Percentiles rank a stretch among this genome's conserved stretches.
phyloP scores from a whole-genome alignment of 2,888 invertebrate species.

The Luffia ferchaultella region DNA sequence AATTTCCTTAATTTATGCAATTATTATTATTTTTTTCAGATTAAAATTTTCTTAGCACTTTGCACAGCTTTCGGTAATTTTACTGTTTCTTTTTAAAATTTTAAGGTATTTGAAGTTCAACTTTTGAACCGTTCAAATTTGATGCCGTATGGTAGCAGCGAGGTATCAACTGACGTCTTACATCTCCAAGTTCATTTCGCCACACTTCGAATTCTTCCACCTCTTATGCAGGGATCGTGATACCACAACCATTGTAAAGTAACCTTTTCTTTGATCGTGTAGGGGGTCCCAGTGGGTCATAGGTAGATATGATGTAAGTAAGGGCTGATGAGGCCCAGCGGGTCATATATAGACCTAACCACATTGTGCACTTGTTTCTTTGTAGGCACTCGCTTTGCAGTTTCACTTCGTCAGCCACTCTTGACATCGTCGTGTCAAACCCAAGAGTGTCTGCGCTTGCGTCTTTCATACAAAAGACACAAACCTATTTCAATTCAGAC shows the following conservation, averaged over 20 bases:
- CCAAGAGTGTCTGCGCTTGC: background rate
- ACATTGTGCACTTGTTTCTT: background rate
- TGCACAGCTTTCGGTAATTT: too few species aligned
- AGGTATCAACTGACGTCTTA: background rate
- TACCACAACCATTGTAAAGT: background rate
- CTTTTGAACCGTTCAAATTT: background rate
- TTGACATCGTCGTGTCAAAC: background rate
- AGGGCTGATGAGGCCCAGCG: too few species aligned
- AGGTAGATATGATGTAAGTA: too few species aligned
- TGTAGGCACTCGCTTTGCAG: background rate
- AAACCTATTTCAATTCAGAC: too few species aligned
- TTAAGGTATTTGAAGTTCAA: conserved; percentile 1
- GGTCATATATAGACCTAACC: background rate
- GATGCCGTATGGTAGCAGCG: background rate
- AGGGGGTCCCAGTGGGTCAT: background rate
- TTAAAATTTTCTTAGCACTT: too few species aligned
- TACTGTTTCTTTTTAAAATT: too few species aligned
- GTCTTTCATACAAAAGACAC: too few species aligned
- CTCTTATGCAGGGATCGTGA: background rate
- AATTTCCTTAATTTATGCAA: too few species aligned
- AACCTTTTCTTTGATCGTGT: background rate
- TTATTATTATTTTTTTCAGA: too few species aligned
- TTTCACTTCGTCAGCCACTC: background rate
- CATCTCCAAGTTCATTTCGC: background rate
- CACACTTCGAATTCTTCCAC: background rate